Conservation (phyloP, 2,888 invertebrate genomes). For the Xestia ashworthii region DNA sequence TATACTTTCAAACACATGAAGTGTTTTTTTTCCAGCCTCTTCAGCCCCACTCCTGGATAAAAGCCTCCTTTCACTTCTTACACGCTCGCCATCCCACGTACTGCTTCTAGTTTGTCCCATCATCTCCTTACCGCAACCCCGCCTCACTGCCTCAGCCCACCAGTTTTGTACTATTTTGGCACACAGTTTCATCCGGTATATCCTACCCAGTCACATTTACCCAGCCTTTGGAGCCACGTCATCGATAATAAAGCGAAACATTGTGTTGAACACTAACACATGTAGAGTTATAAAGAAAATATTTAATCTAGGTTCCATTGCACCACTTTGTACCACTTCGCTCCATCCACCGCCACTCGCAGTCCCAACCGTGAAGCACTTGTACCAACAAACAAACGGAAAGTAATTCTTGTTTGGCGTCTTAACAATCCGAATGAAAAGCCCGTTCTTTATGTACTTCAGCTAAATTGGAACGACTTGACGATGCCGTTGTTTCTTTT, state of each 20-base stretch:
- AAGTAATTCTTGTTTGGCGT: constrained; percentile 37
- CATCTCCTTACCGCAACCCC: too few relatives aligned
- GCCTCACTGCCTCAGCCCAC: neutral
- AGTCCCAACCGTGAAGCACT: constrained; percentile 12
- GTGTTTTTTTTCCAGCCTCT: too few relatives aligned
- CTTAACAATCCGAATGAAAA: constrained; percentile 27
- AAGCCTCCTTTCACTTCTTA: neutral
- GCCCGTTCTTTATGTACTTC: constrained; percentile 15
- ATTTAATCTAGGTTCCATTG: neutral
- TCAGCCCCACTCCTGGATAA: neutral
- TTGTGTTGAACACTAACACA: neutral
- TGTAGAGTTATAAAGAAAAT: neutral
- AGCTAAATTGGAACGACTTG: constrained; percentile 28
- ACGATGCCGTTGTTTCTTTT: constrained; percentile 13
- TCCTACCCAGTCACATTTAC: too few relatives aligned
- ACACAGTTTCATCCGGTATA: too few relatives aligned
- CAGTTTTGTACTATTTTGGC: too few relatives aligned
- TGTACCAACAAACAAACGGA: constrained; percentile 42
- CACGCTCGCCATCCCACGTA: neutral
- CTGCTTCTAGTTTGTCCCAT: neutral
- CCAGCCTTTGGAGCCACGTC: neutral
- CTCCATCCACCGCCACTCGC: neutral
- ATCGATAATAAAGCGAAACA: neutral
- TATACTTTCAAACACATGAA: neutral
- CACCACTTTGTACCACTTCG: neutral